Conservation (phyloP, 1,140 invertebrate species). For the Triops longicaudatus region DNA sequence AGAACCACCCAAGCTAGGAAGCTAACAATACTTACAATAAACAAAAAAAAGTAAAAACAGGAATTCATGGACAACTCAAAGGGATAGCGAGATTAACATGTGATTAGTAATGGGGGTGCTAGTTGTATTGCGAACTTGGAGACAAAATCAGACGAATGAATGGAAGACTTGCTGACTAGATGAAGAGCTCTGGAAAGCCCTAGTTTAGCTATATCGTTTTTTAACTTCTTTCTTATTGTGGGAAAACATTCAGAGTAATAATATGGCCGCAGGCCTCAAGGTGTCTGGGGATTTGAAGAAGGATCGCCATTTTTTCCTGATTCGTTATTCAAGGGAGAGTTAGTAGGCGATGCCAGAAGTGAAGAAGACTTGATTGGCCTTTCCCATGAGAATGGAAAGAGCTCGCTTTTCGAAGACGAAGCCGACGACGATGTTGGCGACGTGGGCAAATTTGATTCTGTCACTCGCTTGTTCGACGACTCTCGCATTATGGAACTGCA, state of each 20-base stretch:
- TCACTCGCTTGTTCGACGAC: background rate
- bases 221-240: background rate
- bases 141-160: background rate
- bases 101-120: background rate
- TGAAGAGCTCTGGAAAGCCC: background rate
- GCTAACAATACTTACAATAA: too few relatives aligned
- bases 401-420: background rate
- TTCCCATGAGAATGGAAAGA: constrained; percentile 5
- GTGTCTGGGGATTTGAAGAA: constrained; percentile 11
- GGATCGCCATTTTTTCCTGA: background rate
- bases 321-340: constrained; percentile 6
- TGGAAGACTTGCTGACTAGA: background rate
- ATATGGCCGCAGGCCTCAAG: background rate
- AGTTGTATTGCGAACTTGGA: background rate
- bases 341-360: background rate
- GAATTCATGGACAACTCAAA: too few relatives aligned
- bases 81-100: too few relatives aligned
- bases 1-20: background rate
- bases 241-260: background rate
- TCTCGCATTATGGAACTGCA: background rate
- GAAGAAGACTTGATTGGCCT: constrained; percentile 12
- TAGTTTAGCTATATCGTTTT: too few relatives aligned
- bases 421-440: background rate
- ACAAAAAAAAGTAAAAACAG: too few relatives aligned
- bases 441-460: constrained; percentile 1